Evolutionary conservation across 2,113 vertebrate genomes (phyloP).

Genomic region (Sphaerodactylus townsendi): DNA sequence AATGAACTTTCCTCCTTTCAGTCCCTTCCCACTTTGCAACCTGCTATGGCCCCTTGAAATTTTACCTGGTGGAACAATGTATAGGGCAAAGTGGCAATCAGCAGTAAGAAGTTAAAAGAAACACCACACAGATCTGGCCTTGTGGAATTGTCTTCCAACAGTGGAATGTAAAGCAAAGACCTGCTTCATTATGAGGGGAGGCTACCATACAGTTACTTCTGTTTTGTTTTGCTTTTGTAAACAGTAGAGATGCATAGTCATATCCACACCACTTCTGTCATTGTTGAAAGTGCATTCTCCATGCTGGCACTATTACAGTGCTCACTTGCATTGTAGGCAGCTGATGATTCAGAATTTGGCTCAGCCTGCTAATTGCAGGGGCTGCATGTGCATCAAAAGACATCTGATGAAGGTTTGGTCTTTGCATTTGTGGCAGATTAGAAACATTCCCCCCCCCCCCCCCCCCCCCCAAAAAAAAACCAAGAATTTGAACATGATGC

Average conservation of each 20-base stretch:
- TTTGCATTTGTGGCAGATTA: not conserved
- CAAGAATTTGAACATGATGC: not conserved
- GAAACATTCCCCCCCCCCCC: not conserved
- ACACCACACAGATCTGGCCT: too few species aligned
- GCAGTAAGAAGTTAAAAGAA: too few species aligned
- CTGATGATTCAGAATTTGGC: not conserved
- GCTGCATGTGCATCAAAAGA: not conserved
- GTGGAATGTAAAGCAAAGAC: too few species aligned
- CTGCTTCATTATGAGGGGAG: not conserved
- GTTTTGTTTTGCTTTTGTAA: not conserved
- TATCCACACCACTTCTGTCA: not conserved
- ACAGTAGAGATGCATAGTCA: not conserved
- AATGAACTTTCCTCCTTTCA: too few species aligned
- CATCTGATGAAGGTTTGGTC: not conserved
- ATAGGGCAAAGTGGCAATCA: too few species aligned
- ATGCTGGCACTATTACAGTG: not conserved
- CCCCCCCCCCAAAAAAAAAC: not conserved
- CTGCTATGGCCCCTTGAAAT: too few species aligned
- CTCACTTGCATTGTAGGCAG: not conserved
- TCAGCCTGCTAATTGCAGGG: not conserved
- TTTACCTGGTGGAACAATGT: too few species aligned
- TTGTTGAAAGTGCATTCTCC: not conserved
- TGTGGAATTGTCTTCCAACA: too few species aligned
- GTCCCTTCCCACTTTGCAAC: too few species aligned
- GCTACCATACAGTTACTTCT: not conserved